Base-by-base conservation (phyloP, 1,140 invertebrate species). In the Sitophilus oryzae region DNA sequence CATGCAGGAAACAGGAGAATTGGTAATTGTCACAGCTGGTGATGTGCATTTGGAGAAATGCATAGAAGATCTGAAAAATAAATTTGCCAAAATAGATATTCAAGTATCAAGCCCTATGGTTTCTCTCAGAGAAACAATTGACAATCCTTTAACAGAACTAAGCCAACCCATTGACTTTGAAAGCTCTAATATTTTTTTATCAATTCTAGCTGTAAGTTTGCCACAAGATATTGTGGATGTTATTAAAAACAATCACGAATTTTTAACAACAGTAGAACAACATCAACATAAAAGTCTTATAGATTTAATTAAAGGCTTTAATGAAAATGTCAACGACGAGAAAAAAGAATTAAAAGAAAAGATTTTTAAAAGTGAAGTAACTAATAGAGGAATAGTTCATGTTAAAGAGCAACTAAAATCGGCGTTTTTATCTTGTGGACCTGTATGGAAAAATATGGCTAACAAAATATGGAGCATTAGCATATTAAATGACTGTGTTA, bases 1-100 rank as follows among this genome's bases (percentile, higher is more conserved):
- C 5, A 76, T 96, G 9, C 91, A 96, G 74, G 90, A 96, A 66
- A 95, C 85, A 6, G 97, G 97, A 0, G 95, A 99, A 72, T 86
- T 96, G 69, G 90, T 99, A 1, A 76, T 99, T n/a, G 82, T 92
- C 2, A 97, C 96, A 0, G 89, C 95, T 6, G 97, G 97, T 0
- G 95, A 99, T 77, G 91, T 99, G 5, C 97, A 99, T 76, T 76
- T 99, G 25, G 89, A 98, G 69, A 85, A 93, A 63, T 99, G 97
- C 77, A 67, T 95, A 1, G 84, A 90, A 62, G 92, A 96, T 76
- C 76, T 98, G 8, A 80, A 80, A 63, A 75, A 76, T 40, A 81
- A 84, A 61, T 96, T 91, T 76, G 91, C 91, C 0, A 91, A 92
- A 70, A 82, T 96, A 50, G 84, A 92, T 34, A 77, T 99, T 8